Percentiles rank a stretch among this genome's conserved stretches.
Conservation (phyloP, 2,888 invertebrate species). For the Physocephala rufipes region DNA sequence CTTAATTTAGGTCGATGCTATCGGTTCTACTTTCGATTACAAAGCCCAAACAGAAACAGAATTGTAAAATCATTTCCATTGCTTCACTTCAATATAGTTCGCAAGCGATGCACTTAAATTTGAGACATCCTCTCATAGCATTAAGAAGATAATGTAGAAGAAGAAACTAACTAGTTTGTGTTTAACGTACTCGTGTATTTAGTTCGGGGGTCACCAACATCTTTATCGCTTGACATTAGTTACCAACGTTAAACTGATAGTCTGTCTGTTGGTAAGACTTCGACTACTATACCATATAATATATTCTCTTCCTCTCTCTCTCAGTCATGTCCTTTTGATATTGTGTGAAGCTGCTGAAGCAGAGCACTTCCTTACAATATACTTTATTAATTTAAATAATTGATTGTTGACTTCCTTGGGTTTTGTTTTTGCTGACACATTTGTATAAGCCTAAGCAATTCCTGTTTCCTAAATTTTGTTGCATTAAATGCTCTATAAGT, state of each 20-base stretch:
- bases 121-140: background rate
- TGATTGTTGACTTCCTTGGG: constrained; percentile 26
- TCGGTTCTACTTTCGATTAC: constrained; percentile 6
- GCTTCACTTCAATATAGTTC: background rate
- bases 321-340: constrained; percentile 5
- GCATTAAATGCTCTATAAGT: too few relatives aligned
- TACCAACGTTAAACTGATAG: background rate
- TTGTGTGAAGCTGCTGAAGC: background rate
- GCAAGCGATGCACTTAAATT: constrained; percentile 20
- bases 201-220: background rate
- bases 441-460: too few relatives aligned
- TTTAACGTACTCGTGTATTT: background rate
- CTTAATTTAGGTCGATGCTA: background rate
- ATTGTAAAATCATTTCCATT: constrained; percentile 23
- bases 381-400: constrained; percentile 33
- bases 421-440: background rate
- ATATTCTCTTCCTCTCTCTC: constrained; percentile 7
- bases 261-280: background rate
- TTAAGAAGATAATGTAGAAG: too few relatives aligned
- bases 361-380: background rate
- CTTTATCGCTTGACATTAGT: too few relatives aligned
- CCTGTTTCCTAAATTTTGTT: too few relatives aligned
- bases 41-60: constrained; percentile 15
- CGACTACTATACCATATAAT: constrained; percentile 18
- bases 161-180: too few relatives aligned